A percentile compares a stretch with the other conserved stretches of the same genome.
Evolutionary conservation across 1,140 invertebrate genomes (phyloP).

Genomic region (Cydia strobilella): DNA sequence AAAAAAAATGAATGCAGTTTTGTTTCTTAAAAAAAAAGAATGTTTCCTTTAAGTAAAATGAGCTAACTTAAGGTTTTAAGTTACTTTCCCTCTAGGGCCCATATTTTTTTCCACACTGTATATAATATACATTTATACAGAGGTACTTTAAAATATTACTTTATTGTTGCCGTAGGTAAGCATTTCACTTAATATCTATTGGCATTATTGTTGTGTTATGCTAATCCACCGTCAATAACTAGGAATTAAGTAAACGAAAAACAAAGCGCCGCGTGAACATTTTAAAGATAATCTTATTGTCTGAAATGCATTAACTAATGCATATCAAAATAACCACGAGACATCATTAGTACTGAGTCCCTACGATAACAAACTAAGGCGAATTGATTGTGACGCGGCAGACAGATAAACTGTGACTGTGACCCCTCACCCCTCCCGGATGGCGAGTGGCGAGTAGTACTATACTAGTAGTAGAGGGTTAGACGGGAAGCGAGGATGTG

Average conservation of each 20-base stretch:
- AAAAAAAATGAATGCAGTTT: too few relatives aligned
- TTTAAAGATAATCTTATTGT: background rate
- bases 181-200: constrained; percentile 13
- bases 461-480: background rate
- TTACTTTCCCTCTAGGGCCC: too few relatives aligned
- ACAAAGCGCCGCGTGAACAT: background rate
- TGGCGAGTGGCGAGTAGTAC: background rate
- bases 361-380: constrained; percentile 19
- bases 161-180: background rate
- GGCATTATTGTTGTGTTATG: background rate
- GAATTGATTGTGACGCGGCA: constrained; percentile 13
- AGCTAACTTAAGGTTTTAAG: too few relatives aligned
- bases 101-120: too few relatives aligned
- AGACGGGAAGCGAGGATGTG: constrained; percentile 21
- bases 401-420: constrained; percentile 32
- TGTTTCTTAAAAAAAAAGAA: too few relatives aligned
- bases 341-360: constrained; percentile 5
- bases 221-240: background rate
- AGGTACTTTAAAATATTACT: too few relatives aligned
- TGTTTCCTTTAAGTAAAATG: too few relatives aligned
- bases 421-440: constrained; percentile 22
- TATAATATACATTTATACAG: too few relatives aligned
- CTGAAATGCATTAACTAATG: constrained; percentile 6
- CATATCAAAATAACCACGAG: background rate
- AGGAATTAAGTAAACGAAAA: background rate